These are phyloP conservation scores for Conus betulinus DNA, from an alignment of 1,140 invertebrate genomes.

Conservation along the genomic window DNA sequence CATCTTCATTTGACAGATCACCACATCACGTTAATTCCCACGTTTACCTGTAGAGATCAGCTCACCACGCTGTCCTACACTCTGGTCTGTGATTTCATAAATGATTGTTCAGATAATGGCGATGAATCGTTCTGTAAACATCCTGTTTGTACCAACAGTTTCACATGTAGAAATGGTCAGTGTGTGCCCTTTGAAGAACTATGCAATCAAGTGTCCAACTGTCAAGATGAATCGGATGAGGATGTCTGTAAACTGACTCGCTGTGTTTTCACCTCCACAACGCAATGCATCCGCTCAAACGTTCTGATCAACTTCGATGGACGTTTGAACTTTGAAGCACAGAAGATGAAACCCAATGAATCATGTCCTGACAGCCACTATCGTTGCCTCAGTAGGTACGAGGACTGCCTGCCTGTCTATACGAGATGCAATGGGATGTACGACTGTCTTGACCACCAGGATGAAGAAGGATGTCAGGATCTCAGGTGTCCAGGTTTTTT, in stretches of 20 bases:
- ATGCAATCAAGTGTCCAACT: neutral
- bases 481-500: conserved; percentile 38
- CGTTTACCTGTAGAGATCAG: neutral
- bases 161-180: conserved; percentile 10
- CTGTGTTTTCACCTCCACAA: neutral
- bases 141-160: neutral
- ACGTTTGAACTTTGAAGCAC: neutral
- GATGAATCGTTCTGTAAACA: neutral
- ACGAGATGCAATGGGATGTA: conserved; percentile 23
- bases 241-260: neutral
- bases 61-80: neutral
- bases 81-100: neutral
- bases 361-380: conserved; percentile 15
- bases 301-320: conserved; percentile 1
- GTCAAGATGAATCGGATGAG: conserved; percentile 10
- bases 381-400: neutral
- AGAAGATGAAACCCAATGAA: no score
- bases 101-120: neutral
- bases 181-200: neutral
- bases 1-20: neutral
- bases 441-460: conserved; percentile 11
- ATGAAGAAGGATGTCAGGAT: conserved; percentile 17
- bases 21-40: neutral
- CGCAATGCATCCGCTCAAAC: neutral
- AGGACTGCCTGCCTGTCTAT: conserved; percentile 10